These are phyloP conservation scores for Ecdyonurus torrentis DNA, from an alignment of 2,888 invertebrate genomes.

Conservation along the genomic window DNA sequence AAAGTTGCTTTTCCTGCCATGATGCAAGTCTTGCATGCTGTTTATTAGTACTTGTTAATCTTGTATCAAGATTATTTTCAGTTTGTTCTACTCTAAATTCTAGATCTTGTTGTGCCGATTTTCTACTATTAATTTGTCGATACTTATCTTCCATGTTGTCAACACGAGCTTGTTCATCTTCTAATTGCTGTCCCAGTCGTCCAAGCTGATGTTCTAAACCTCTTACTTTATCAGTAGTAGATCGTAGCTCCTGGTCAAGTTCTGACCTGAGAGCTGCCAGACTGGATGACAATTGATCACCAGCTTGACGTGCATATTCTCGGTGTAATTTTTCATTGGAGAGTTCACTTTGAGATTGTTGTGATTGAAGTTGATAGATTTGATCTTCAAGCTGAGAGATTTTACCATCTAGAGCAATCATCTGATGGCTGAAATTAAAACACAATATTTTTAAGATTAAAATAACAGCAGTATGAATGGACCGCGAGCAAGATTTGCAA, in stretches of 20 bases:
- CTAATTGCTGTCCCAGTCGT: not conserved
- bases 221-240: not conserved
- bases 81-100: not conserved
- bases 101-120: not conserved
- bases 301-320: not conserved
- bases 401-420: not conserved
- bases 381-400: not conserved
- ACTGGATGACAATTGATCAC: not conserved
- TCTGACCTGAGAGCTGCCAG: not conserved
- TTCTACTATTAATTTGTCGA: too few relatives aligned
- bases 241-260: not conserved
- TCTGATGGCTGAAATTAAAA: not conserved
- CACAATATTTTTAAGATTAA: too few relatives aligned
- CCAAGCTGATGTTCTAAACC: not conserved
- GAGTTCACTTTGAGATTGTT: not conserved
- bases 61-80: not conserved
- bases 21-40: not conserved
- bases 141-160: too few relatives aligned
- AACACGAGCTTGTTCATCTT: too few relatives aligned
- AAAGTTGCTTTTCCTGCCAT: not conserved
- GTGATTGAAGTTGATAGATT: not conserved
- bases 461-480: too few relatives aligned
- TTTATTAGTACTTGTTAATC: not conserved
- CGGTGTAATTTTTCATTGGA: not conserved
- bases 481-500: too few relatives aligned